Base-by-base conservation (phyloP, 1,140 invertebrate genomes). In the Hypothenemus hampei region DNA sequence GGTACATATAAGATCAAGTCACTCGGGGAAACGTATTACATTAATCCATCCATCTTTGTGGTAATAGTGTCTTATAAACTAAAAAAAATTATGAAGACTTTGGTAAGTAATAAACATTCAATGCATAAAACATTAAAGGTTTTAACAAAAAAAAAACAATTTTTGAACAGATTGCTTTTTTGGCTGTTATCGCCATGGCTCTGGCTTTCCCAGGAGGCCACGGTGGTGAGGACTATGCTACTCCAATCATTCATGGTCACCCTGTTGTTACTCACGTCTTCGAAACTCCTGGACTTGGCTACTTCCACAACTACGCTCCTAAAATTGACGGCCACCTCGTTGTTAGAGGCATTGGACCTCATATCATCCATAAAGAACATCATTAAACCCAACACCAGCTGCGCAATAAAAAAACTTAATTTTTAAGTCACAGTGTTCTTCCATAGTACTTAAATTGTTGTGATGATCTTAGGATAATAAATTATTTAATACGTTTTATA, bases 401-500 rank as follows among this genome's bases (percentile, higher is more conserved):
- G 23, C 18, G 48, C 26, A 50, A 40, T 19, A n/a, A n/a, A n/a
- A n/a, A n/a, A n/a, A n/a, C n/a, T n/a, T n/a, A n/a, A n/a, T n/a
- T n/a, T n/a, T n/a, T n/a, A n/a, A 21, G 46, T 50, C 48, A 40
- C 48, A 40, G 36, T 35, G 10, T 7, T 36, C 20, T 37, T 16
- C 31, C 20, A 23, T 46, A n/a, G 7, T 40, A 24, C 10, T 50
- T 11, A 35, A 19, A 4, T 50, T 50, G 36, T 50, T 50, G 46
- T 49, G 46, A 49, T 49, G 46, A 49, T 49, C 46, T 49, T 49
- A 49, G 46, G 46, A 18, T 50, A 50, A 50, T 50, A 50, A 50
- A 50, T 50, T 50, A 50, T 50, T 50, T 40, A 40, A 40, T 50
- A n/a, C n/a, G n/a, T 50, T 50, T 48, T 48, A 18, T 46, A 39